phyloP scores from a whole-genome alignment of 2,888 invertebrate species.

The Adela reaumurella region DNA sequence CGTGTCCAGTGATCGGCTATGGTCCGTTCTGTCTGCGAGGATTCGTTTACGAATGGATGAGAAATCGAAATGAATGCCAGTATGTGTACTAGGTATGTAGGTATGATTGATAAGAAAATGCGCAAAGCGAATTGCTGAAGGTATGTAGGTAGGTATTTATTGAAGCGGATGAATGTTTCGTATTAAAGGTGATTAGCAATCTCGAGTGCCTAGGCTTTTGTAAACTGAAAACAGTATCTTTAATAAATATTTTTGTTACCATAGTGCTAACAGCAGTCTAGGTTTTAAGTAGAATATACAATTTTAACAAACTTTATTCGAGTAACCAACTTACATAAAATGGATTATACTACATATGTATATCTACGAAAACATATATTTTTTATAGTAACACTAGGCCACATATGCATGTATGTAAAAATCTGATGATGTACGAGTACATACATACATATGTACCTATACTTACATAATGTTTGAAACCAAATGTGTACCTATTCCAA shows the following conservation, averaged over 20 bases:
- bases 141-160: constrained; percentile 21
- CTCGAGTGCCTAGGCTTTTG: constrained; percentile 57
- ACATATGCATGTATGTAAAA: too few species aligned
- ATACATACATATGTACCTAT: too few species aligned
- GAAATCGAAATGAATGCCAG: too few species aligned
- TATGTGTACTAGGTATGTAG: not conserved
- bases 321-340: not conserved
- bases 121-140: too few species aligned
- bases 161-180: constrained; percentile 26
- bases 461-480: too few species aligned
- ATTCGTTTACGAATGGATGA: too few species aligned
- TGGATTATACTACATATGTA: not conserved
- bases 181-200: constrained; percentile 31
- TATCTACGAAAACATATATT: not conserved
- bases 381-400: too few species aligned
- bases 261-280: constrained; percentile 43
- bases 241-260: constrained; percentile 53
- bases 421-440: too few species aligned
- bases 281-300: not conserved
- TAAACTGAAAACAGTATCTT: constrained; percentile 50
- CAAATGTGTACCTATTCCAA: too few species aligned
- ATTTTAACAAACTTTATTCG: not conserved
- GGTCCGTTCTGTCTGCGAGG: not conserved
- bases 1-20: not conserved
- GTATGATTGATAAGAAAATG: not conserved